Base-by-base conservation (phyloP, 2,888 invertebrate species). In the Sarcophaga rosellei region DNA sequence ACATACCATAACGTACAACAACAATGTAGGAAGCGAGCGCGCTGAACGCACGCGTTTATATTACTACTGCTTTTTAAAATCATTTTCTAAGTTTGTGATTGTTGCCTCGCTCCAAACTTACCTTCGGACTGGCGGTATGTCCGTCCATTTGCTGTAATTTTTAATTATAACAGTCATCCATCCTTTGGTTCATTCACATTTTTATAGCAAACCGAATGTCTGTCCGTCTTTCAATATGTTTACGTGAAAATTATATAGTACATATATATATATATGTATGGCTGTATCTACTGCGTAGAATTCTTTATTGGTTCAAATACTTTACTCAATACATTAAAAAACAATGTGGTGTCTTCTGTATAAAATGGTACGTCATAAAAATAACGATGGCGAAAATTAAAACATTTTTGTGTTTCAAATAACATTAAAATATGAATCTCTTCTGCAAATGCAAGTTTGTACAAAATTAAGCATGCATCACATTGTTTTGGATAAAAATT, bases 101-200 rank as follows among this genome's bases (percentile, higher is more conserved):
- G 53, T 61, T 82, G 72, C 66, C 61, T 77, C 17, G 62, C 23
- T 83, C 68, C 62, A 35, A 62, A 73, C 62, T 73, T 69, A 15
- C 11, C 57, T 57, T 44, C 23, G 59, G 66, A 44, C 35, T 61
- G n/a, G 57, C n/a, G 17, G 76, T 44, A 57, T 44, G 61, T 80
- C 73, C 6, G 21, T 68, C 44, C 45, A 11, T 35, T 70, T 25
- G 61, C 23, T 62, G 57, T 70, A 17, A 53, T 78, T 78, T 77
- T 4, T 21, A 70, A 63, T 59, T 77, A 72, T 20, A 23, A 59
- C 62, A n/a, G 53, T 72, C 65, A 23, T 75, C 45, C 68, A 65
- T 82, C 68, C 63, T 73, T 77, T 86, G 77, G 81, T 77, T 84
- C 81, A 82, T 82, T 86, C 77, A 74, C 80, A 83, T 88, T 88